phyloP scores from a whole-genome alignment of 2,888 invertebrate species.

The Andrena camellia region DNA sequence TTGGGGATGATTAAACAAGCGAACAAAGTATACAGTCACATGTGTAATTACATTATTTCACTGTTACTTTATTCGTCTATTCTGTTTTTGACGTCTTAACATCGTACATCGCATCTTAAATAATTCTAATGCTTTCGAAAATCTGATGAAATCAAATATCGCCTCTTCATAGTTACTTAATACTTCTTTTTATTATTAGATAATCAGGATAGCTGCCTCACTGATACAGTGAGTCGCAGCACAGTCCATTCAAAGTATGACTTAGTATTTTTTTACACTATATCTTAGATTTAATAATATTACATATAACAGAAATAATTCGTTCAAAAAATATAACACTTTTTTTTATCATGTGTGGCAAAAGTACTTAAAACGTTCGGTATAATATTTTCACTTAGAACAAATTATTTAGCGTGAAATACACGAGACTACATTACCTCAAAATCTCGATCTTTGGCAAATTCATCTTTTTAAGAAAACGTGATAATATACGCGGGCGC shows the following conservation, averaged over 20 bases:
- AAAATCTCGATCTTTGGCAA: slow-evolving; percentile 69
- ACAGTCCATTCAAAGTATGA: slow-evolving; percentile 73
- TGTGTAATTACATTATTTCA: slow-evolving; percentile 55
- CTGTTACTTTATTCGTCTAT: slow-evolving; percentile 48
- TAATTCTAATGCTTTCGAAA: slow-evolving; percentile 55
- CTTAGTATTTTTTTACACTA: slow-evolving; percentile 74
- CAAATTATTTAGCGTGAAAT: slow-evolving; percentile 50
- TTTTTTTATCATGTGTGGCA: slow-evolving; percentile 61
- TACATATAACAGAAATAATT: slow-evolving; percentile 71
- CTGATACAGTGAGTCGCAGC: slow-evolving; percentile 84
- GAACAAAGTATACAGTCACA: slow-evolving; percentile 73
- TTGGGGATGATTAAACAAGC: slow-evolving; percentile 72
- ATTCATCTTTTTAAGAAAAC: slow-evolving; percentile 48
- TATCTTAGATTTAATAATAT: slow-evolving; percentile 76
- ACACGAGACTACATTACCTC: slow-evolving; percentile 49
- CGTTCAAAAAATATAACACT: slow-evolving; percentile 65
- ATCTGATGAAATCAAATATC: slow-evolving; percentile 58
- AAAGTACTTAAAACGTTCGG: slow-evolving; percentile 56
- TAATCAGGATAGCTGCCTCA: slow-evolving; percentile 81
- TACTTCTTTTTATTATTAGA: slow-evolving; percentile 81
- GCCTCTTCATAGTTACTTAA: slow-evolving; percentile 75
- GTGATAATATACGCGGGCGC: slow-evolving; percentile 32
- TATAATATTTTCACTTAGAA: slow-evolving; percentile 55
- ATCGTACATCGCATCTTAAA: slow-evolving; percentile 57
- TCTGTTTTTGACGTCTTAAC: slow-evolving; percentile 49